Conservation (phyloP, 2,888 invertebrate species). For the Acanthosepion esculentum region DNA sequence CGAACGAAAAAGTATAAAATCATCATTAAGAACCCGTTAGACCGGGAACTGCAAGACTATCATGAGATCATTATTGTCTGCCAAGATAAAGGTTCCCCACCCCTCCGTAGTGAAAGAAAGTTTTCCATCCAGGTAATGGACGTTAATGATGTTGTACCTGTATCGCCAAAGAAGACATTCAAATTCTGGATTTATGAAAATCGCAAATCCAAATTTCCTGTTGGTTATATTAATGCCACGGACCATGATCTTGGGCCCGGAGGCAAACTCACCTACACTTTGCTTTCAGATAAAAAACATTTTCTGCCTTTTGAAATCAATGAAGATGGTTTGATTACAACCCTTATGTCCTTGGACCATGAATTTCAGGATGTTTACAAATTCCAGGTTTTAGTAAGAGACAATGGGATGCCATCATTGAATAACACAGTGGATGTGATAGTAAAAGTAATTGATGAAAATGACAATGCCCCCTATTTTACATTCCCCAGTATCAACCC, state of each 20-base stretch:
- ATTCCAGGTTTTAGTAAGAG: neutral
- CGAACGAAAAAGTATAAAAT: neutral
- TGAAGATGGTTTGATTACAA: neutral
- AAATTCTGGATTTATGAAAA: conserved; percentile 13
- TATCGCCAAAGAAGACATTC: neutral
- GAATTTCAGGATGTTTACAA: neutral
- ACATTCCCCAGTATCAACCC: conserved; percentile 18
- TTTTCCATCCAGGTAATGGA: conserved; percentile 4
- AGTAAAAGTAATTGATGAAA: neutral
- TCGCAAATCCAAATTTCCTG: neutral
- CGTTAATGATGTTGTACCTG: neutral
- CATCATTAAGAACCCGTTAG: neutral
- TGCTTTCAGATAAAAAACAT: neutral
- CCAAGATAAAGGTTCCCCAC: neutral
- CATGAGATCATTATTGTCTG: neutral
- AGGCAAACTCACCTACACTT: neutral
- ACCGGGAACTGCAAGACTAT: neutral
- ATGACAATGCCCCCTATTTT: neutral
- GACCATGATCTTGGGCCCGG: neutral
- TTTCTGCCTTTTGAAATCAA: neutral
- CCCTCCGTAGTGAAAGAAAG: neutral
- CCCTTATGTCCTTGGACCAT: neutral
- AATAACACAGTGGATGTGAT: neutral
- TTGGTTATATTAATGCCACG: neutral
- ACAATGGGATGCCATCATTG: neutral